Evolutionary conservation across 2,113 vertebrate species (phyloP).

Genomic region (Columba janthina): DNA sequence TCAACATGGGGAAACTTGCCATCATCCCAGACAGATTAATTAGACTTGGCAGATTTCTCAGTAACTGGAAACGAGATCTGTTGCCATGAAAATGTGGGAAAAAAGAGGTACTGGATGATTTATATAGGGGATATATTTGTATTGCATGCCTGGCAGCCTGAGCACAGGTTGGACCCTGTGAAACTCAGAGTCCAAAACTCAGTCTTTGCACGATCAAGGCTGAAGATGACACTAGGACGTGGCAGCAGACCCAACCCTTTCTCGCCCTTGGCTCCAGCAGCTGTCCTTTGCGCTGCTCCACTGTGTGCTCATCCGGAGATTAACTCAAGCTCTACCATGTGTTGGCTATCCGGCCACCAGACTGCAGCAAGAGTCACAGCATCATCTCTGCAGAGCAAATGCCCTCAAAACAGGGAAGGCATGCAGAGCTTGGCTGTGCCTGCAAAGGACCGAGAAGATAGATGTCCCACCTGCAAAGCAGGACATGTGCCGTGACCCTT

Average conservation of each 20-base stretch:
- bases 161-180: neutral
- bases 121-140: neutral
- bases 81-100: neutral
- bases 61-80: neutral
- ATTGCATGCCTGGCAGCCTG: neutral
- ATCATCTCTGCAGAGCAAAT: neutral
- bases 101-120: neutral
- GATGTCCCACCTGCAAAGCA: neutral
- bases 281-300: neutral
- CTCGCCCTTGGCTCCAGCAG: neutral
- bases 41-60: neutral
- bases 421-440: neutral
- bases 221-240: neutral
- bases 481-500: neutral
- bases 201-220: neutral
- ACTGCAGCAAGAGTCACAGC: neutral
- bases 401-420: neutral
- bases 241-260: neutral
- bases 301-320: rapidly evolving
- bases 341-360: neutral
- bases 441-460: rapidly evolving
- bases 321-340: neutral
- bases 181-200: neutral
- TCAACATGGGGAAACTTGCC: neutral
- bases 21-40: conserved; percentile 20